A percentile compares a stretch with the other conserved stretches of the same genome.
Evolutionary conservation across 2,888 invertebrate species (phyloP).

Genomic region (Conus canariensis): DNA sequence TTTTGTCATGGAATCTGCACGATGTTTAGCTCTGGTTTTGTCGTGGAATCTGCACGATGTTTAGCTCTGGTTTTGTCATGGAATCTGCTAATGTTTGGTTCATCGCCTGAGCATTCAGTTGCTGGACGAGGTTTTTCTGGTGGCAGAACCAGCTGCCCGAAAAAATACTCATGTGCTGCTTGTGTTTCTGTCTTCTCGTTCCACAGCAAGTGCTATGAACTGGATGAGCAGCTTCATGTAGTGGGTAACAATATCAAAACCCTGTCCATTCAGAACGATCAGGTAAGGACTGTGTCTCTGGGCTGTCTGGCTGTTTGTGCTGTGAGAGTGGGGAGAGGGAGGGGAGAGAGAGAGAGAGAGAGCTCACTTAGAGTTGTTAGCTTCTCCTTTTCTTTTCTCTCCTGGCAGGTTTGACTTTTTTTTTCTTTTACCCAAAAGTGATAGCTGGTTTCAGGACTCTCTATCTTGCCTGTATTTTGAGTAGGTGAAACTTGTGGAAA

Average conservation of each 20-base stretch:
- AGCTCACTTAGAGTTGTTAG: too few species aligned
- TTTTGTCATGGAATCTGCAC: background rate
- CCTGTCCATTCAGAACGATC: conserved; percentile 89
- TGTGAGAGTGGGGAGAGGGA: background rate
- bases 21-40: too few species aligned
- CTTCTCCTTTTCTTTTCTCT: too few species aligned
- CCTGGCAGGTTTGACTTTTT: too few species aligned
- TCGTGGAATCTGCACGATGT: too few species aligned
- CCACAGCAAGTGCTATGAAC: conserved; percentile 96
- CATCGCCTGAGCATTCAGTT: background rate
- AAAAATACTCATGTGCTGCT: background rate
- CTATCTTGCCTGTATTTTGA: too few species aligned
- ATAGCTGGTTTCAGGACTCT: too few species aligned
- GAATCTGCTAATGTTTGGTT: background rate
- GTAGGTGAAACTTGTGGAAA: too few species aligned
- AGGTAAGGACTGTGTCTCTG: conserved; percentile 65
- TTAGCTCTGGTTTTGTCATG: background rate
- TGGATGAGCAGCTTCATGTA: conserved; percentile 99
- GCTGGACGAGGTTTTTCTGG: too few species aligned
- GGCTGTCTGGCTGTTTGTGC: background rate
- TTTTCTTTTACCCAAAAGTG: too few species aligned
- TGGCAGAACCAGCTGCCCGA: too few species aligned
- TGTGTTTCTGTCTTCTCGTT: conserved; percentile 43
- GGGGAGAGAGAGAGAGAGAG: too few species aligned
- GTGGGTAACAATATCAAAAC: conserved; percentile 99